Base-by-base conservation (phyloP, 2,113 vertebrate species). In the Ictalurus furcatus region DNA sequence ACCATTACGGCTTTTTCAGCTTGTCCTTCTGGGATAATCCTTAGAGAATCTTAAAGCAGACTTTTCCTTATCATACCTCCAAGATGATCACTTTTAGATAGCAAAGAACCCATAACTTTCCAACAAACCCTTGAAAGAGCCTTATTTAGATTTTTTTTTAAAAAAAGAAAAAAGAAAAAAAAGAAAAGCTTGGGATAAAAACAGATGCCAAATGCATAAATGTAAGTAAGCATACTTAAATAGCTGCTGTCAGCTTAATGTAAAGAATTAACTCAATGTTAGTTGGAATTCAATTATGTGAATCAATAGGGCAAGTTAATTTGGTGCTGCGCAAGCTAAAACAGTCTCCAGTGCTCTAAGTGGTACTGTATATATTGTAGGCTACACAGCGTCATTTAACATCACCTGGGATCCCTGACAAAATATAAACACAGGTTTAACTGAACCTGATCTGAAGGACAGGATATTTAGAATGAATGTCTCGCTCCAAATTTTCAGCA, bases 241-340 rank as follows among this genome's bases (percentile, higher is more conserved):
- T 19, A 25, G 59, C 34, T 65, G 59, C 37, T 23, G 58, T 84
- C 25, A 44, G 61, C 82, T 65, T 84, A 14, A 28, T 63, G 28
- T 40, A 44, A 44, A 40, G 59, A 65, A 84, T 44, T 2, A 80
- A 56, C 48, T 79, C 21, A 28, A 8, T 23, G 84, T 85, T 71
- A 59, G 54, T 78, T 78, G 71, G 34, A 78, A 44, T 87, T 63
- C 40, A 79, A 8, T 80, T 59, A 61, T 44, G 73, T n/a, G 58
- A 44, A 85, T 85, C 84, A 52, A 69, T 69, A 67, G 1, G 4
- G 6, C n/a, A 63, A 69, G 63, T 67, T 85, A 8, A 52, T 54
- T 71, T 85, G 40, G 37, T 44, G 30, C 54, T 78, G 73, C 11
- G 7, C 40, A 59, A 37, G 6, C 54, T 86, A 28, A 44, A 58